Base-by-base conservation (phyloP, 2,888 invertebrate species). In the Hyppa rectilinea region DNA sequence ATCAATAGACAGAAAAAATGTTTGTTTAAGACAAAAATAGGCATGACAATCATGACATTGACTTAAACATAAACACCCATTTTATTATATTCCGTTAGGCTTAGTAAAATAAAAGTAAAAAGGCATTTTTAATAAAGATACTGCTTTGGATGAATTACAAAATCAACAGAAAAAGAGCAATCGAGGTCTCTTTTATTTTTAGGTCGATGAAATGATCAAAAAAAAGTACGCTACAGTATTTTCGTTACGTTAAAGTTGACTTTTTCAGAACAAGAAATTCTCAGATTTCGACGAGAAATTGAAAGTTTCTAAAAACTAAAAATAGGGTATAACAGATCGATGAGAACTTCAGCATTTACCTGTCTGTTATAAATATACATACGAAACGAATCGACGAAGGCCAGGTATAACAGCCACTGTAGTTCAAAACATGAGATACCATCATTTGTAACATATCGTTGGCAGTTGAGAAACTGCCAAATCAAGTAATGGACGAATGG, bases 401-500 rank as follows among this genome's bases (percentile, higher is more conserved):
- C 55, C 80, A 80, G 70, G 66, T 53, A 53, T 58, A 71, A 76
- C 50, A 74, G 52, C 45, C 40, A 62, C n/a, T 34, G 31, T 45
- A 67, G 63, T 65, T 75, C 38, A 31, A 47, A 64, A 43, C 61
- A 66, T 78, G 26, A 31, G 60, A 73, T 66, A 66, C 58, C 43
- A 82, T 62, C 60, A 61, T 60, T 70, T 67, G 73, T 68, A 68
- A 71, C 67, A 79, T 59, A 73, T 66, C 63, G 36, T 60, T 81
- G 50, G 69, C 53, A 75, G 64, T 83, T 82, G 78, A 81, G 61
- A 71, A 65, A 77, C 71, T 76, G 78, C 75, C 80, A 83, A 80
- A 80, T 71, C 63, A 66, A 63, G 84, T 75, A 81, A 78, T 70
- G 58, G 56, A 29, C 55, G 82, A 63, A 60, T 71, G 74, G 29